Evolutionary conservation across 1,140 invertebrate genomes (phyloP).

Genomic region (Hyposmocoma kahamanoa): DNA sequence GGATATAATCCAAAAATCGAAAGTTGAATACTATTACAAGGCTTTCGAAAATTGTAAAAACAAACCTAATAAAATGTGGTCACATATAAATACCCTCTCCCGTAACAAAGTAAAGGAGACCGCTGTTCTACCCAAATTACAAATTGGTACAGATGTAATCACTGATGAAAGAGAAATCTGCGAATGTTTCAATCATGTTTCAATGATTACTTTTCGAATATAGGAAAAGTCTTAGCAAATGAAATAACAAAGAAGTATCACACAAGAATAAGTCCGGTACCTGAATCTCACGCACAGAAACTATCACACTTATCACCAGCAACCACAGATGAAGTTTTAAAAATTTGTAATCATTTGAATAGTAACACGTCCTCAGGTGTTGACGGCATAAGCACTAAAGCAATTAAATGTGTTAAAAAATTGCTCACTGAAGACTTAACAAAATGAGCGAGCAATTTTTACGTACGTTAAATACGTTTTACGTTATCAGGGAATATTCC

Average conservation of each 20-base stretch:
- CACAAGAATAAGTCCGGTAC: not conserved
- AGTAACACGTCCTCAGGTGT: conserved; percentile 14
- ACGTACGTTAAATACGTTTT: not conserved
- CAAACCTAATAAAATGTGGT: conserved; percentile 10
- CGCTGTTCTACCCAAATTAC: conserved; percentile 1
- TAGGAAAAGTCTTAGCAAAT: conserved; percentile 18
- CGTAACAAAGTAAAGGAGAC: conserved; percentile 14
- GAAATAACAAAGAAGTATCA: conserved; percentile 12
- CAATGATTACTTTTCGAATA: conserved; percentile 20
- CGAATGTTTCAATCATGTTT: conserved; percentile 22
- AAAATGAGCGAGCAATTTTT: not conserved
- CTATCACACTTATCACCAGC: not conserved
- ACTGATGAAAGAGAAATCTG: conserved; percentile 18
- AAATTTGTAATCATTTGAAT: conserved; percentile 14
- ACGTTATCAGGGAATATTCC: not conserved
- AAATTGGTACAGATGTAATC: not conserved
- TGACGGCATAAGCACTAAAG: conserved; percentile 11
- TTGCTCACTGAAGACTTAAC: not conserved
- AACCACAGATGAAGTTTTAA: conserved; percentile 3
- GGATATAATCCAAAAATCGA: not conserved
- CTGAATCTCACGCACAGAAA: not conserved
- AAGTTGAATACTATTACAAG: not conserved
- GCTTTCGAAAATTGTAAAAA: not conserved
- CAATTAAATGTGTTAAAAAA: conserved; percentile 13
- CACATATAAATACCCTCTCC: conserved; percentile 12